Conservation (phyloP, 64 coral and sea anemone species). For the Anthopleura sola region DNA sequence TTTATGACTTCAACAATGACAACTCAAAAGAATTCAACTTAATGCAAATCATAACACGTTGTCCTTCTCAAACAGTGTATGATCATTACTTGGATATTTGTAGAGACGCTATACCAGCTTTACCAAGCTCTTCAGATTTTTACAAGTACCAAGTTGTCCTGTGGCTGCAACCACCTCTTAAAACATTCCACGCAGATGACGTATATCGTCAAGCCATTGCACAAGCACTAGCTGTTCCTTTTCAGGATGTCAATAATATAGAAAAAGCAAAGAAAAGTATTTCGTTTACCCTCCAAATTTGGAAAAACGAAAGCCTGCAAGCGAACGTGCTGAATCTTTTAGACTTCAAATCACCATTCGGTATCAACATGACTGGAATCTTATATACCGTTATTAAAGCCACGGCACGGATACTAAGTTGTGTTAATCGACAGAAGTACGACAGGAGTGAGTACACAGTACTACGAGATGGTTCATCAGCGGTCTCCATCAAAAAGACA, state of each 20-base stretch:
- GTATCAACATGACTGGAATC: neutral
- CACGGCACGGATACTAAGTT: neutral
- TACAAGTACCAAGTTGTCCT: neutral
- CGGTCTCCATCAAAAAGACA: neutral
- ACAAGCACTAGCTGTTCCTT: neutral
- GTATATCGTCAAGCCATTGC: neutral
- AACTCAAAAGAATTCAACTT: neutral
- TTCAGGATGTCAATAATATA: neutral
- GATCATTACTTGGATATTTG: neutral
- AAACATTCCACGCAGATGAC: neutral
- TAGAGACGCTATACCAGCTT: neutral
- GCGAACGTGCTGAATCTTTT: neutral
- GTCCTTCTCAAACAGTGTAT: neutral
- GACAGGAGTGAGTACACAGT: neutral
- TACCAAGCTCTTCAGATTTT: neutral
- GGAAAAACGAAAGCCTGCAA: neutral
- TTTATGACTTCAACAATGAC: constrained; percentile 1
- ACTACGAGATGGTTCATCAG: neutral
- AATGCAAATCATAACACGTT: neutral
- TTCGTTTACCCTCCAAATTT: neutral
- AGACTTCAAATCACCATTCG: neutral
- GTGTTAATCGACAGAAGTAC: neutral
- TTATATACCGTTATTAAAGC: neutral
- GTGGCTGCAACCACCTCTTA: neutral
- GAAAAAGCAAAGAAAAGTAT: neutral